Evolutionary conservation across 2,797 vertebrate species (phyloP).

Genomic region (Amblyopsis hoosieri): DNA sequence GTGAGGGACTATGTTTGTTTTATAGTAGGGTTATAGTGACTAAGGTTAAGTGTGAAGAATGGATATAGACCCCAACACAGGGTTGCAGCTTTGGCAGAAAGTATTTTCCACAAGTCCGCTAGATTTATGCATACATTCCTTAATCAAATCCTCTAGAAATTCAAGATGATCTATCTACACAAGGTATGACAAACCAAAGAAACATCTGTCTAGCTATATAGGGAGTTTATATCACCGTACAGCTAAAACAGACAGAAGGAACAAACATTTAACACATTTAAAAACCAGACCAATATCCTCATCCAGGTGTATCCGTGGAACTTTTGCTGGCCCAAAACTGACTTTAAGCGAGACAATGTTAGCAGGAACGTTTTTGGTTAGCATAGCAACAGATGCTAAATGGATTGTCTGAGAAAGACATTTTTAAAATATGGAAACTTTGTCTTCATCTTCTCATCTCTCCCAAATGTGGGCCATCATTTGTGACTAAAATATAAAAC

Average conservation of each 20-base stretch:
- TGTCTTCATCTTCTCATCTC: too few species aligned
- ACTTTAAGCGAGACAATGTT: constrained; percentile 45
- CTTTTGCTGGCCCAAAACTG: constrained; percentile 31
- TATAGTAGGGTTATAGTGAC: too few species aligned
- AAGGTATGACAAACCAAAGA: constrained; percentile 10
- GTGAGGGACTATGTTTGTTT: neutral
- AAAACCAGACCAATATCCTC: constrained; percentile 20
- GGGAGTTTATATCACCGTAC: constrained; percentile 27
- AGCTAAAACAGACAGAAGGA: constrained; percentile 15
- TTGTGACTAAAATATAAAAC: too few species aligned
- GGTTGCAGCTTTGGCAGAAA: too few species aligned
- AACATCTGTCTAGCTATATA: constrained; percentile 23
- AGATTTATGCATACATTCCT: too few species aligned
- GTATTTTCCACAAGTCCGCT: too few species aligned
- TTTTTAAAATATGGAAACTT: too few species aligned
- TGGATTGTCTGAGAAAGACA: too few species aligned
- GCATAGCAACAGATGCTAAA: too few species aligned
- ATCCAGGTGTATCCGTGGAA: constrained; percentile 35
- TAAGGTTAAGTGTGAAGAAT: neutral
- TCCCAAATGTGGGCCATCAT: too few species aligned
- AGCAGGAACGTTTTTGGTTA: constrained; percentile 47
- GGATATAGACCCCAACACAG: neutral
- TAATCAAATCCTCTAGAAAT: neutral
- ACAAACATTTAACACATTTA: constrained; percentile 22
- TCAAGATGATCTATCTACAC: constrained; percentile 7